phyloP scores from a whole-genome alignment of 2,113 vertebrate species.

The Halichoeres trimaculatus region DNA sequence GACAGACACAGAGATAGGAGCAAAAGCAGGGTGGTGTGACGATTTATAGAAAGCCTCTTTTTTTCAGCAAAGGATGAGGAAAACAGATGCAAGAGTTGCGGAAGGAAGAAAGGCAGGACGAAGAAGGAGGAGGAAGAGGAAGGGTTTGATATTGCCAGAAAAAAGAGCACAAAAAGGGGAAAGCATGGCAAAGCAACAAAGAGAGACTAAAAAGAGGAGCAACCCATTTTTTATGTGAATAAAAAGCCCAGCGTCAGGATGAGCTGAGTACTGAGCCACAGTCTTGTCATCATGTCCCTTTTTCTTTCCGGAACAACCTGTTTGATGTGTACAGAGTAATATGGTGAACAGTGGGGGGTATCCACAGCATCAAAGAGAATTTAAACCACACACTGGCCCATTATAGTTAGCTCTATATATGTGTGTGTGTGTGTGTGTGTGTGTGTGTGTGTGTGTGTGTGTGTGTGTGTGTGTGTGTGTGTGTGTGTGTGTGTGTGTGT shows the following conservation, averaged over 20 bases:
- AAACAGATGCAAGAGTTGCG: slow-evolving; percentile 47
- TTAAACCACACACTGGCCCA: slow-evolving; percentile 67
- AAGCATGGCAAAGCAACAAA: slow-evolving; percentile 28
- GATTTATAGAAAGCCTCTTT: slow-evolving; percentile 21
- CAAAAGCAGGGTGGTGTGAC: slow-evolving; percentile 17
- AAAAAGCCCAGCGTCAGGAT: slow-evolving; percentile 46
- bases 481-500: slow-evolving; percentile 12
- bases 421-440: slow-evolving; percentile 24
- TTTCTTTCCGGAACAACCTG: slow-evolving; percentile 66
- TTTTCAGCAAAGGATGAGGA: slow-evolving; percentile 34
- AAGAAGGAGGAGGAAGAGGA: slow-evolving; percentile 19
- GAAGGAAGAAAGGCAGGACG: slow-evolving; percentile 35
- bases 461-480: neutral
- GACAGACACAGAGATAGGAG: slow-evolving; percentile 10
- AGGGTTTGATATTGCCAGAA: slow-evolving; percentile 41
- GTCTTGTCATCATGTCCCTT: slow-evolving; percentile 68
- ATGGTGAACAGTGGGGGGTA: slow-evolving; percentile 60
- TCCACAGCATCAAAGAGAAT: slow-evolving; percentile 73
- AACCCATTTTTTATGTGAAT: slow-evolving; percentile 59
- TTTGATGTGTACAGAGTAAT: slow-evolving; percentile 75
- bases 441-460: slow-evolving; percentile 12
- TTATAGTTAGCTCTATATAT: slow-evolving; percentile 38
- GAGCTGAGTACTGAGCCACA: slow-evolving; percentile 52
- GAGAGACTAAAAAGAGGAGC: slow-evolving; percentile 15
- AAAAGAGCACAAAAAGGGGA: slow-evolving; percentile 18